Evolutionary conservation across 2,888 invertebrate species (phyloP), one percentile per base, ranked within the genome.

Genomic region (Copidosoma aretas): DNA sequence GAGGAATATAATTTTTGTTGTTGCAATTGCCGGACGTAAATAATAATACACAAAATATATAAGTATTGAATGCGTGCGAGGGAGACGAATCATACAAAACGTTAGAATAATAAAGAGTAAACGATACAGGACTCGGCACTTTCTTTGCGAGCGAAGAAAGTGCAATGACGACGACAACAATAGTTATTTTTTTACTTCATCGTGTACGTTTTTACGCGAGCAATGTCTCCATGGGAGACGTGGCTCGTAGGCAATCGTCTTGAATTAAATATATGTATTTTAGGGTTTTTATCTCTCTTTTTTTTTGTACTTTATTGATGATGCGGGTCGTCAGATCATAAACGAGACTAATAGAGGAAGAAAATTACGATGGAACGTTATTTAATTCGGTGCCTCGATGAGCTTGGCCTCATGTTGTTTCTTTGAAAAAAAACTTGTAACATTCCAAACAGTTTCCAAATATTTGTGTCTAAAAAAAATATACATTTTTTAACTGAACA

Each of bases 291-390:
- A 72, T 72, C 72, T 71, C 59, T 75, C 72, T 75, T 75, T 76
- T 73, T 73, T 32, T 32, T 32, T 32, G 32, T 32, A 32, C 8
- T 32, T 32, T 71, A 75, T 72, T 71, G 71, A 79, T 82, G 83
- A 73, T 82, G 83, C 83, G 78, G 83, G 83, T 80, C 83, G 83
- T 82, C 83, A 81, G 73, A 73, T 76, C 75, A 73, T 63, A 54
- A 72, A 67, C 4, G 32, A 32, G 71, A 71, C 69, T 70, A 63
- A 58, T 56, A 59, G 22, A 53, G 41, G 25, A 49, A 54, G 15
- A 1, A 64, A 72, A 70, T 66, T 51, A 67, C 53, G 64, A 56
- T 54, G 73, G 32, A 68, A 57, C 32, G 43, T 32, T n/a, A n/a
- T n/a, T 64, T 53, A 49, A 70, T 64, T 70, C 64, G 58, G 58